Evolutionary conservation across 2,113 vertebrate genomes (phyloP).

Genomic region (Gobio gobio): DNA sequence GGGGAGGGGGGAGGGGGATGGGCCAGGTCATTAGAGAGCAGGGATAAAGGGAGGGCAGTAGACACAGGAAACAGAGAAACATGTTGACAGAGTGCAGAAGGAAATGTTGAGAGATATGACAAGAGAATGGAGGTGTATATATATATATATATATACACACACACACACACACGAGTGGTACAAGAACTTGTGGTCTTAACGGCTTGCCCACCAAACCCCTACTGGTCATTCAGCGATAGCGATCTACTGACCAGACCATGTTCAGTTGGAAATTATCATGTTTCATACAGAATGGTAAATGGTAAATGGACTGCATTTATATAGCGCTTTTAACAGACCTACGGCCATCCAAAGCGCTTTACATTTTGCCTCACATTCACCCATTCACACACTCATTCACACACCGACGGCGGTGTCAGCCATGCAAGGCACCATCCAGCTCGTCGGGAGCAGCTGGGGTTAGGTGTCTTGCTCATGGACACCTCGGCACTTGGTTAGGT

Average conservation of each 20-base stretch:
- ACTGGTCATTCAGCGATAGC: not conserved
- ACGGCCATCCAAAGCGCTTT: too few species aligned
- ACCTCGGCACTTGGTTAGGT: too few species aligned
- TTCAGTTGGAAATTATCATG: not conserved
- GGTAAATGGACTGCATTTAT: too few species aligned
- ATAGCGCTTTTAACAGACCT: too few species aligned
- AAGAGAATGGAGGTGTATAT: constrained; percentile 26
- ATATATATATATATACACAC: not conserved
- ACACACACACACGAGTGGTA: not conserved
- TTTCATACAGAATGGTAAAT: too few species aligned
- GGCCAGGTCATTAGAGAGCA: constrained; percentile 43
- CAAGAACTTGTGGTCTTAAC: constrained; percentile 31
- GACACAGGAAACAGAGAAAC: constrained; percentile 55
- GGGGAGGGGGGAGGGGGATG: constrained; percentile 53
- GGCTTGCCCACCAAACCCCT: constrained; percentile 18
- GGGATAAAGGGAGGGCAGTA: constrained; percentile 53
- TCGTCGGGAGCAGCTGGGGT: too few species aligned
- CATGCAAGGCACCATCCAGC: too few species aligned
- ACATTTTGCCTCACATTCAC: too few species aligned
- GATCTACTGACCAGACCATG: not conserved
- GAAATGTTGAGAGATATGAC: constrained; percentile 58
- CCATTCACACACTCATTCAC: too few species aligned
- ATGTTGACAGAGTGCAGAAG: constrained; percentile 63
- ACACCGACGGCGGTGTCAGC: too few species aligned
- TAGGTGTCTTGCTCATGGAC: too few species aligned